These are phyloP conservation scores for Drepanosiphum platanoidis DNA, from an alignment of 2,888 invertebrate genomes.

Conservation along the genomic window DNA sequence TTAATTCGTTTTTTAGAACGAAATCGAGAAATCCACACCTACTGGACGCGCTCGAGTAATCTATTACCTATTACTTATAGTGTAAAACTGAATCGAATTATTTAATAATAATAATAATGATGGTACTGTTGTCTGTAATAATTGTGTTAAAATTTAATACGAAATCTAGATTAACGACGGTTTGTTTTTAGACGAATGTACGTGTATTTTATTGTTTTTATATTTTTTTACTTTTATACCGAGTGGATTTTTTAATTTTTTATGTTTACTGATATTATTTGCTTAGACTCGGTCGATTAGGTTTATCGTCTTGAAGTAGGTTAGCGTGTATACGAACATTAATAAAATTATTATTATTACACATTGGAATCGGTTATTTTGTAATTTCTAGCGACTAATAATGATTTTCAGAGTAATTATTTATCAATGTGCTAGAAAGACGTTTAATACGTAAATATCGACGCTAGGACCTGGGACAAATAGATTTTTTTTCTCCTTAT, in stretches of 20 bases:
- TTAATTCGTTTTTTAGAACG: too few species aligned
- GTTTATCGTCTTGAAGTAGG: neutral
- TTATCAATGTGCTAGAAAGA: neutral
- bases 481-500: slow-evolving; percentile 64
- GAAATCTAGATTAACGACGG: neutral
- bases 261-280: neutral
- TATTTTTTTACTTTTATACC: neutral
- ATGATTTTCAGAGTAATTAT: neutral
- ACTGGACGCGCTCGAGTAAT: too few species aligned
- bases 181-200: neutral
- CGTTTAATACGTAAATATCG: too few species aligned
- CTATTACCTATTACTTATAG: too few species aligned
- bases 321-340: too few species aligned
- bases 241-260: neutral
- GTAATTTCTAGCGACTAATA: neutral
- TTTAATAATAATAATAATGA: neutral
- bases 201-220: neutral
- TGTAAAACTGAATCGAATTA: neutral
- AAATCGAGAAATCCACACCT: too few species aligned
- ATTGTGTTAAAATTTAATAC: neutral
- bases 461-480: neutral
- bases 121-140: neutral
- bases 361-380: neutral
- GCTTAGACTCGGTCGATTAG: too few species aligned
- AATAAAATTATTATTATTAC: too few species aligned